Base-by-base conservation (phyloP, 2,113 vertebrate genomes). In the Pangasianodon hypophthalmus region DNA sequence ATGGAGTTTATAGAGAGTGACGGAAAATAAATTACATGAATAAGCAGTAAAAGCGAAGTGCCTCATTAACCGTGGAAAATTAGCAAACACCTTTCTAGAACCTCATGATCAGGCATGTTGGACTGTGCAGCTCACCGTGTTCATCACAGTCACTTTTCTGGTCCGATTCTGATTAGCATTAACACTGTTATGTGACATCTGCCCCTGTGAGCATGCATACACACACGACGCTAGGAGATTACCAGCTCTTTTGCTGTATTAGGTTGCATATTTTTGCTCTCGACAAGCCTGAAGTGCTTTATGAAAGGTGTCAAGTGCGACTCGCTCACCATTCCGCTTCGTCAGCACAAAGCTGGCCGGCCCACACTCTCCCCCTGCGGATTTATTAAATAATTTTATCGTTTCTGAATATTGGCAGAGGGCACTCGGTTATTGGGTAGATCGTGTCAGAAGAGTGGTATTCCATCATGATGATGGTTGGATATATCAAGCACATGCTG, bases 1-100 rank as follows among this genome's bases (percentile, higher is more conserved):
- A 91, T 91, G 84, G 91, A 93, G 94, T 95, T 95, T 95, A 94
- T 94, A 92, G 91, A 88, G 92, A 92, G 91, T 95, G 94, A 93
- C 94, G 92, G 93, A 93, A 94, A 91, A 93, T 90, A 91, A 91
- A 94, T 91, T 84, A 91, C 73, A 92, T 82, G 89, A 91, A 89
- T 92, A 91, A 91, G 92, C 88, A 90, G 89, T 92, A 92, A 92
- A 93, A 87, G 80, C 85, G 90, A 95, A 92, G 91, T 88, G 93
- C 91, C 91, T 94, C 91, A 89, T 93, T 95, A 94, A 93, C 91
- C 86, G 88, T 82, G 67, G 64, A 90, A 92, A 91, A 94, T 94
- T 88, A 93, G 88, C 86, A 50, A 85, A 91, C 88, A 46, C 60
- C 77, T 86, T 60, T 54, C 29, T 87, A 71, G 79, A 87, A 44